Conservation (phyloP, 2,888 invertebrate genomes). For the Nasonovia ribisnigri region DNA sequence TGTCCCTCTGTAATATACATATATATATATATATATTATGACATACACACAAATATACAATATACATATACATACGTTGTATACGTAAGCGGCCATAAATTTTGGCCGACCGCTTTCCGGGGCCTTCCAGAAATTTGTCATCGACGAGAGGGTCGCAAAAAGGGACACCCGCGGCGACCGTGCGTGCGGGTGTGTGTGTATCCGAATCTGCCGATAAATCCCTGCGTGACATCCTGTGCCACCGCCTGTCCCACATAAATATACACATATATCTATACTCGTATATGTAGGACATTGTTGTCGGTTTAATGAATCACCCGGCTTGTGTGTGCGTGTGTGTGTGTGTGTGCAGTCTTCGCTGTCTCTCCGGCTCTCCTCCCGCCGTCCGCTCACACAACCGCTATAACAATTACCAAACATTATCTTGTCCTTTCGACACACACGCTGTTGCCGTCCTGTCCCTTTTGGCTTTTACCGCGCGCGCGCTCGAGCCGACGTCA, state of each 20-base stretch:
- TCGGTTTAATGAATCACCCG: slow-evolving; percentile 34
- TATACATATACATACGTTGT: no score
- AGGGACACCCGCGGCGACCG: slow-evolving; percentile 61
- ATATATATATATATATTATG: slow-evolving; percentile 9
- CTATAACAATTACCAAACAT: slow-evolving; percentile 52
- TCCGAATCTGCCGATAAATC: slow-evolving; percentile 58
- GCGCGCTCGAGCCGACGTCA: not conserved
- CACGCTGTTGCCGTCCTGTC: not conserved
- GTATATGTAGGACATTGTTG: not conserved
- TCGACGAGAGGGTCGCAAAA: slow-evolving; percentile 61
- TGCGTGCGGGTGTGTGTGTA: not conserved
- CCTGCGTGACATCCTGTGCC: slow-evolving; percentile 57
- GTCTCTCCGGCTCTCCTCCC: not conserved
- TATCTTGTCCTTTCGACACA: slow-evolving; percentile 39
- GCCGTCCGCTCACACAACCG: slow-evolving; percentile 10
- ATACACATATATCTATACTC: not conserved
- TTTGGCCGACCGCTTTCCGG: slow-evolving; percentile 61
- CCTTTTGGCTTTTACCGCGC: slow-evolving; percentile 15
- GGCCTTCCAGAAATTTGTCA: slow-evolving; percentile 62
- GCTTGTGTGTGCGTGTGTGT: not conserved
- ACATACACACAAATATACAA: not conserved
- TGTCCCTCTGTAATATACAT: not conserved
- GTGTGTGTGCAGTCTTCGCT: not conserved
- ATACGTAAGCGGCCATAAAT: slow-evolving; percentile 61
- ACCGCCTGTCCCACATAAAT: slow-evolving; percentile 4